Evolutionary conservation across 1,140 invertebrate species (phyloP), one percentile per base, ranked within the genome.

Genomic region (Drosophila sechellia): DNA sequence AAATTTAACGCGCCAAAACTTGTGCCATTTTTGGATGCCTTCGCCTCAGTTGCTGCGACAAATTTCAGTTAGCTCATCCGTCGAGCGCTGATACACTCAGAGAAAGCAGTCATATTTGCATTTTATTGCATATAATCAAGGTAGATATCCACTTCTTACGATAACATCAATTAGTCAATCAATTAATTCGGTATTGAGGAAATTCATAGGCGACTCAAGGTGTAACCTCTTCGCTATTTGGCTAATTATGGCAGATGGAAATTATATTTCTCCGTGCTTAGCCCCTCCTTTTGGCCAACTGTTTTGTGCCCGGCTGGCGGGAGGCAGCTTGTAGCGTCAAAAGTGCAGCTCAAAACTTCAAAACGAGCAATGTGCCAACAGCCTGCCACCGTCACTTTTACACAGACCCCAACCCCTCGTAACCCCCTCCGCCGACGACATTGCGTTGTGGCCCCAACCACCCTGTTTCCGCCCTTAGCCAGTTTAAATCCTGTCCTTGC

Each of bases 331-430:
- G 75, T 76, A 64, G 77, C 83, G 79, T 86, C 83, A 86, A 89
- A 86, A 86, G 84, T 86, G 83, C 84, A 86, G 84, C 84, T 83
- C 76, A 76, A 87, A 86, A 86, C 81, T 86, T 86, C 83, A 86
- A 79, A 87, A 81, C 83, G 81, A 87, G 78, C 79, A 85, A 75
- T 71, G 74, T 75, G 79, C 81, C 81, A 84, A 57, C 56, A 52
- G 69, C 45, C 69, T 71, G 68, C 40, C 66, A 48, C 68, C 49
- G 35, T 27, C 48, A 34, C 48, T 31, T 50, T 34, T 50, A 48
- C 46, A 17, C 27, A 27, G 0, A 27, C 35, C 35, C 48, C 8
- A 0, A 27, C 20, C 12, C 20, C 27, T 0, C 46, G 3, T 22
- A 22, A 22, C 20, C 25, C 49, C 55, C 10, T 0, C n/a, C 12